A percentile compares a stretch with the other conserved stretches of the same genome.
Conservation (phyloP, 2,797 vertebrate species). For the Mormyrus proboscirostris region DNA sequence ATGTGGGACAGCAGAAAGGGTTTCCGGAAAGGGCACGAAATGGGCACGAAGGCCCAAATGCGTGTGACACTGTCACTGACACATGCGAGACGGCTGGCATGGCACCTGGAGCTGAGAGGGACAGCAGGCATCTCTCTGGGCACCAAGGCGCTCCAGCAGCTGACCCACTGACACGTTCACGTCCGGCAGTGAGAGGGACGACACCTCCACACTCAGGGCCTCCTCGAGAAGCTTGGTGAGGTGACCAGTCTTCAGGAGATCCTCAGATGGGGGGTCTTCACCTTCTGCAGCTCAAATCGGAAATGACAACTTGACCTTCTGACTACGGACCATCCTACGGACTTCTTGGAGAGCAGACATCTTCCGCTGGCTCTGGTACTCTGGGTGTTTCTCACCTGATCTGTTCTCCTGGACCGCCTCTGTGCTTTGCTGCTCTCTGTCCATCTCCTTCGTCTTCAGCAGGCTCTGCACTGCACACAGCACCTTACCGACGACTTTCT, state of each 20-base stretch:
- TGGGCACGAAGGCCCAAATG: not conserved
- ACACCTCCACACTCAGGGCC: constrained; percentile 70
- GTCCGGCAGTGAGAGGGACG: constrained; percentile 67
- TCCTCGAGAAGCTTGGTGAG: constrained; percentile 77
- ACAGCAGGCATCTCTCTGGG: constrained; percentile 63
- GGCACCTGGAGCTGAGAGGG: constrained; percentile 69
- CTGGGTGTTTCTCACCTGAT: constrained; percentile 47
- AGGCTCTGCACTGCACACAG: constrained; percentile 81
- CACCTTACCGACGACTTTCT: constrained; percentile 70
- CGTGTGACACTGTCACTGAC: not conserved
- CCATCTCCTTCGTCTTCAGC: constrained; percentile 63
- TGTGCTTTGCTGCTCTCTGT: constrained; percentile 37
- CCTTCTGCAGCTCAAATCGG: constrained; percentile 37
- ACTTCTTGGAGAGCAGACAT: not conserved
- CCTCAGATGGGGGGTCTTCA: constrained; percentile 42
- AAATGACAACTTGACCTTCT: not conserved
- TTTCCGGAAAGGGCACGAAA: not conserved
- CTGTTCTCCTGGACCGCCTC: constrained; percentile 39
- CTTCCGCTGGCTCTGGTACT: not conserved
- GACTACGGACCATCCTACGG: not conserved
- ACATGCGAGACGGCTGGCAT: not conserved
- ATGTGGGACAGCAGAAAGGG: not conserved
- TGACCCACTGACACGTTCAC: constrained; percentile 57
- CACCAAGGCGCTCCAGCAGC: constrained; percentile 68
- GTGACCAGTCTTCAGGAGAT: constrained; percentile 73